Percentiles rank a stretch among this genome's conserved stretches.
Evolutionary conservation across 2,888 invertebrate genomes (phyloP).

Genomic region (Stegana nigrithorax): DNA sequence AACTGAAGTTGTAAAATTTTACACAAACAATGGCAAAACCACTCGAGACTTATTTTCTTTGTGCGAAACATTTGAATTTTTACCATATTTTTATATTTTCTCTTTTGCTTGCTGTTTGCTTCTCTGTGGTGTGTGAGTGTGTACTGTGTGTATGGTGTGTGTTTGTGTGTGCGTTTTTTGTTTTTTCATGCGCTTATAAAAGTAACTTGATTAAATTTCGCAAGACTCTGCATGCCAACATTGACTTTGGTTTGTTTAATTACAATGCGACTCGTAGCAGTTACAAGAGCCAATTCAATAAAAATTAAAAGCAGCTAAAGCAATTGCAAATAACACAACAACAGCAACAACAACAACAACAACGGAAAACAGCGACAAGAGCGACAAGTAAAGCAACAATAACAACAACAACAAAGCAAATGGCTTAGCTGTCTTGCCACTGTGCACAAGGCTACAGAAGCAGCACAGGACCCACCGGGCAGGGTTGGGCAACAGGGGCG

Average conservation of each 20-base stretch:
- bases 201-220: slow-evolving; percentile 55
- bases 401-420: too few relatives aligned
- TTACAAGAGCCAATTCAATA: slow-evolving; percentile 57
- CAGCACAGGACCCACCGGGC: neutral
- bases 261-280: slow-evolving; percentile 60
- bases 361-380: slow-evolving; percentile 44
- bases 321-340: slow-evolving; percentile 9
- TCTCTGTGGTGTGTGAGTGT: too few relatives aligned
- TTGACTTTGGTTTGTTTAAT: slow-evolving; percentile 59
- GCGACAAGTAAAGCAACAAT: slow-evolving; percentile 10
- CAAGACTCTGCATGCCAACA: slow-evolving; percentile 44
- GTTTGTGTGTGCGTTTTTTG: neutral
- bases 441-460: neutral
- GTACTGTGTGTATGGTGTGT: too few relatives aligned
- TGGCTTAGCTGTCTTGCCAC: neutral
- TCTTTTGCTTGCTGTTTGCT: slow-evolving; percentile 28
- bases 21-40: slow-evolving; percentile 47
- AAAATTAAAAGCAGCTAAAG: slow-evolving; percentile 48
- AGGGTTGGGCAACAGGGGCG: neutral
- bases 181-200: neutral
- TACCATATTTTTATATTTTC: neutral
- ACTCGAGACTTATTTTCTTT: slow-evolving; percentile 57
- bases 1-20: slow-evolving; percentile 5
- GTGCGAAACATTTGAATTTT: slow-evolving; percentile 27
- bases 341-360: too few relatives aligned